phyloP scores from a whole-genome alignment of 2,797 vertebrate species.

The Sebastes oblongus region DNA sequence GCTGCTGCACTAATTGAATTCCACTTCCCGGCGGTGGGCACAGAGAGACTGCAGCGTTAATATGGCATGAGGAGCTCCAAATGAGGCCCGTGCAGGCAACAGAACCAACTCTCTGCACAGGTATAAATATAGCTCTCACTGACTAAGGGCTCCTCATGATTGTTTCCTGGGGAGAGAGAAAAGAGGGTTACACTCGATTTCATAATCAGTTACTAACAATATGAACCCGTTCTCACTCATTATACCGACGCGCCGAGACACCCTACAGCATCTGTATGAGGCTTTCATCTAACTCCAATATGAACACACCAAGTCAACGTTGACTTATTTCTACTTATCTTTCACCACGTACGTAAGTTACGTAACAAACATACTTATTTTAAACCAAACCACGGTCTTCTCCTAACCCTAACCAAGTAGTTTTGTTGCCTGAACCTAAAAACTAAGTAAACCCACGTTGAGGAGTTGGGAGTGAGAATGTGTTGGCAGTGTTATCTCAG shows the following conservation, averaged over 20 bases:
- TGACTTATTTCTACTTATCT: too few relatives aligned
- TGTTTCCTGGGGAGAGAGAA: background rate
- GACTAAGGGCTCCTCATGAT: background rate
- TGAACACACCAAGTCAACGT: background rate
- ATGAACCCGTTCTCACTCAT: background rate
- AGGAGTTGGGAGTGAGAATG: too few relatives aligned
- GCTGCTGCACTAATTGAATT: constrained; percentile 61
- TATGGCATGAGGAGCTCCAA: constrained; percentile 23
- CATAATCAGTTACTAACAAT: background rate
- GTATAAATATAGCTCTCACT: background rate
- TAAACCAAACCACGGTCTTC: too few relatives aligned
- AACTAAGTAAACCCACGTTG: too few relatives aligned
- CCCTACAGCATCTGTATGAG: background rate
- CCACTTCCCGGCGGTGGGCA: constrained; percentile 45
- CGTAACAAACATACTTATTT: too few relatives aligned
- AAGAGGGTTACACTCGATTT: background rate
- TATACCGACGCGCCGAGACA: background rate
- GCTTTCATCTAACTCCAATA: background rate
- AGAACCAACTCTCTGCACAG: background rate
- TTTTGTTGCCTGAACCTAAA: too few relatives aligned
- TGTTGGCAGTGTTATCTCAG: background rate
- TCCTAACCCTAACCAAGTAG: too few relatives aligned
- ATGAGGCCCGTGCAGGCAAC: constrained; percentile 11
- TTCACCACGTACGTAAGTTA: too few relatives aligned
- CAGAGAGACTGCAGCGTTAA: constrained; percentile 38